Percentiles rank a stretch among this genome's conserved stretches.
Evolutionary conservation across 2,888 invertebrate genomes (phyloP).

Genomic region (Tortrix viridana): DNA sequence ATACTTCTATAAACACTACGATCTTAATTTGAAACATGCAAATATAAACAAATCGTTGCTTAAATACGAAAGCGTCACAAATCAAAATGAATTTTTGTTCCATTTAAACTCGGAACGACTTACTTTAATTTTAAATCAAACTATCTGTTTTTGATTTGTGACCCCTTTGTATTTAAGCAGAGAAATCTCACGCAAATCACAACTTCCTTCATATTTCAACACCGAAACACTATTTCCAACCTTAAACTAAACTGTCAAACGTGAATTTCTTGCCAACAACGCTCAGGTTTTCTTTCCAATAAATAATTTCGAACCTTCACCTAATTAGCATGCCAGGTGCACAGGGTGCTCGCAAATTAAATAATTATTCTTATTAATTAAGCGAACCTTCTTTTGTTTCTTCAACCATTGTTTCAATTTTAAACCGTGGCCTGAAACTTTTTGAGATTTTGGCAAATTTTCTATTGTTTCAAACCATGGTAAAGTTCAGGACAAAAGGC

Average conservation of each 20-base stretch:
- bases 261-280: not conserved
- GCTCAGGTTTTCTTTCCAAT: conserved; percentile 22
- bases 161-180: no score
- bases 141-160: no score
- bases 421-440: conserved; percentile 31
- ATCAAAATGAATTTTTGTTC: no score
- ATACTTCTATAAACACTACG: no score
- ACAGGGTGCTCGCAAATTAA: conserved; percentile 31
- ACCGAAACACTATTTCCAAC: not conserved
- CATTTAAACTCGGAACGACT: no score
- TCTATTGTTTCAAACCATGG: conserved; percentile 31
- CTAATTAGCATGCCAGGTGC: conserved; percentile 35
- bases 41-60: no score
- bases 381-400: conserved; percentile 32
- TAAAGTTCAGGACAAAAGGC: conserved; percentile 29
- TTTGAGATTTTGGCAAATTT: conserved; percentile 36
- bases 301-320: conserved; percentile 26
- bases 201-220: no score
- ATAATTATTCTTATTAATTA: conserved; percentile 38
- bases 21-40: no score
- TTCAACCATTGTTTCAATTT: conserved; percentile 33
- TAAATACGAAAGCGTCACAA: no score
- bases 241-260: not conserved
- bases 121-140: no score
- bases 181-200: no score